These are phyloP conservation scores for Thereva unica DNA, from an alignment of 2,888 invertebrate species.

Conservation along the genomic window DNA sequence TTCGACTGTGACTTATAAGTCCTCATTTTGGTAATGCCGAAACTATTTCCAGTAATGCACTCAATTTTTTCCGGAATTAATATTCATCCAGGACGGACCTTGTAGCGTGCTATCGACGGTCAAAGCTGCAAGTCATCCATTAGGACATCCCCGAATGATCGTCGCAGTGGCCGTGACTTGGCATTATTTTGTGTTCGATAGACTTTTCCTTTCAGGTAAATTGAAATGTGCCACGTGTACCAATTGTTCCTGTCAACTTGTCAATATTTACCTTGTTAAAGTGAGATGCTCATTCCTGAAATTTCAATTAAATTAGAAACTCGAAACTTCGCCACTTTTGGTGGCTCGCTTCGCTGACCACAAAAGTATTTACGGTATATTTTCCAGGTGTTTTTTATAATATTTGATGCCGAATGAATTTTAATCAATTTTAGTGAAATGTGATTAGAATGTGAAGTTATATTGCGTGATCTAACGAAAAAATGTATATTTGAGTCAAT, in stretches of 20 bases:
- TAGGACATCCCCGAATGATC: conserved; percentile 7
- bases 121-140: conserved; percentile 25
- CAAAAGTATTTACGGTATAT: conserved; percentile 11
- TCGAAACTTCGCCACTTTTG: not conserved
- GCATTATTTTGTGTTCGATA: conserved; percentile 21
- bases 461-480: no score
- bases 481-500: no score
- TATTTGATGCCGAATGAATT: not conserved
- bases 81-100: no score
- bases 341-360: not conserved
- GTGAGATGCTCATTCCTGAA: conserved; percentile 37
- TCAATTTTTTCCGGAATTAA: no score
- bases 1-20: no score
- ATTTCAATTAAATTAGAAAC: conserved; percentile 34
- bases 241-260: conserved; percentile 40
- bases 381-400: conserved; percentile 14
- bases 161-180: conserved; percentile 34
- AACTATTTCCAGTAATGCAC: no score
- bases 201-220: conserved; percentile 39
- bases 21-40: no score
- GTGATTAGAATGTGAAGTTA: no score
- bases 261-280: conserved; percentile 42
- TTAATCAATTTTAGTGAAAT: no score
- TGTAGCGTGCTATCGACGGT: no score
- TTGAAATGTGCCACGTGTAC: conserved; percentile 40